Conservation (phyloP, 2,888 invertebrate genomes). For the Pecten maximus region DNA sequence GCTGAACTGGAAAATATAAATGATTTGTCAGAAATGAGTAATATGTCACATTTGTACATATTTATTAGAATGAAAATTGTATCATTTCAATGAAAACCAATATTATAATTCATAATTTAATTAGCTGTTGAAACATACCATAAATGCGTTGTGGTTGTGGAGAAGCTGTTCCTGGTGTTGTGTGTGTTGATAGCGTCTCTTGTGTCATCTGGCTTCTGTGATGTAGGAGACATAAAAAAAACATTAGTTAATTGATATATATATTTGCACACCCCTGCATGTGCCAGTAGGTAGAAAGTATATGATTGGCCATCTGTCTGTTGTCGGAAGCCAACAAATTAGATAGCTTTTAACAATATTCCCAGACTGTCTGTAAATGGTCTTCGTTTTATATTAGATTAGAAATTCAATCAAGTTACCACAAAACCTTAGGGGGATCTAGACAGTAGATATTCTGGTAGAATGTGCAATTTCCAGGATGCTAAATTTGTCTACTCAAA, state of each 20-base stretch:
- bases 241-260: conserved; percentile 24
- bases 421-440: neutral
- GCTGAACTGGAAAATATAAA: too few species aligned
- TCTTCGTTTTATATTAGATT: conserved; percentile 27
- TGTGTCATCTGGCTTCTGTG: neutral
- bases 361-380: conserved; percentile 13
- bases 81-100: too few species aligned
- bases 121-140: too few species aligned
- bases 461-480: neutral
- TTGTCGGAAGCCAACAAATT: neutral
- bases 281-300: neutral
- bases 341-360: neutral
- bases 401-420: neutral
- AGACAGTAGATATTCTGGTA: neutral
- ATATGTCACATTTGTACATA: too few species aligned
- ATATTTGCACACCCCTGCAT: conserved; percentile 2
- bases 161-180: neutral
- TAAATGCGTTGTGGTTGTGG: too few species aligned
- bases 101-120: too few species aligned
- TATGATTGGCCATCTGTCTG: conserved; percentile 20
- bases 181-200: neutral
- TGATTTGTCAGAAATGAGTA: too few species aligned
- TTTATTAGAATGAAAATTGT: too few species aligned
- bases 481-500: neutral
- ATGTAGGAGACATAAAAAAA: neutral